Conservation (phyloP, 2,888 invertebrate species). For the Bruchidius siliquastri region DNA sequence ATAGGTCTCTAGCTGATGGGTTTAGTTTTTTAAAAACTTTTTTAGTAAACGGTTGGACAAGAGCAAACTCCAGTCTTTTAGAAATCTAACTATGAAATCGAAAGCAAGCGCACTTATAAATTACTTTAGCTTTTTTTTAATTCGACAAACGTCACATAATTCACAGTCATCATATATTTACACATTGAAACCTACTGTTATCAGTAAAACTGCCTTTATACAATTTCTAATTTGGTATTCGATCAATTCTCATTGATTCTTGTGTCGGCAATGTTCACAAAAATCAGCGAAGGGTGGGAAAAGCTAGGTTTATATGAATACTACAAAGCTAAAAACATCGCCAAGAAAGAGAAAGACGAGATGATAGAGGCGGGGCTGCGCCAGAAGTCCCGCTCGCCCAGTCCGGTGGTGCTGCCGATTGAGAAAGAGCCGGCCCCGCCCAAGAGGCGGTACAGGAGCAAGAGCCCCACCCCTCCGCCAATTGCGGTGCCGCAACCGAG, state of each 20-base stretch:
- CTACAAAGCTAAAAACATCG: slow-evolving; percentile 92
- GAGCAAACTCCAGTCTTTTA: too few relatives aligned
- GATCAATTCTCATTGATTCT: not conserved
- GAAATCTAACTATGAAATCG: too few relatives aligned
- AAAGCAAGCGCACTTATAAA: too few relatives aligned
- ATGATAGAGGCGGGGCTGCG: slow-evolving; percentile 69
- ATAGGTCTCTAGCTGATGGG: too few relatives aligned
- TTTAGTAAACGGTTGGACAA: too few relatives aligned
- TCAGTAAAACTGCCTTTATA: not conserved
- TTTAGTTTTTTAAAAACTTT: too few relatives aligned
- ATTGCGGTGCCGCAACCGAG: slow-evolving; percentile 17
- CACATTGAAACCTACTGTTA: not conserved
- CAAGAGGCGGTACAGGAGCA: slow-evolving; percentile 69
- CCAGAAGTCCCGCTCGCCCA: slow-evolving; percentile 70
- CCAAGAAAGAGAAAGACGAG: slow-evolving; percentile 83
- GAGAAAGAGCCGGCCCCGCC: slow-evolving; percentile 70
- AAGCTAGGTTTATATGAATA: slow-evolving; percentile 96
- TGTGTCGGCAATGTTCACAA: not conserved
- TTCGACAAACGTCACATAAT: too few relatives aligned
- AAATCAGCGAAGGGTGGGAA: slow-evolving; percentile 91
- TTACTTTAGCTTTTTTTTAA: too few relatives aligned
- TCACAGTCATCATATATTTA: not conserved
- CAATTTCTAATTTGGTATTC: not conserved
- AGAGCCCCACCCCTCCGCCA: slow-evolving; percentile 48
- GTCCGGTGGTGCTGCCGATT: slow-evolving; percentile 67